A percentile compares a stretch with the other conserved stretches of the same genome.
Conservation (phyloP, 2,113 vertebrate genomes). For the Podarcis cretensis region DNA sequence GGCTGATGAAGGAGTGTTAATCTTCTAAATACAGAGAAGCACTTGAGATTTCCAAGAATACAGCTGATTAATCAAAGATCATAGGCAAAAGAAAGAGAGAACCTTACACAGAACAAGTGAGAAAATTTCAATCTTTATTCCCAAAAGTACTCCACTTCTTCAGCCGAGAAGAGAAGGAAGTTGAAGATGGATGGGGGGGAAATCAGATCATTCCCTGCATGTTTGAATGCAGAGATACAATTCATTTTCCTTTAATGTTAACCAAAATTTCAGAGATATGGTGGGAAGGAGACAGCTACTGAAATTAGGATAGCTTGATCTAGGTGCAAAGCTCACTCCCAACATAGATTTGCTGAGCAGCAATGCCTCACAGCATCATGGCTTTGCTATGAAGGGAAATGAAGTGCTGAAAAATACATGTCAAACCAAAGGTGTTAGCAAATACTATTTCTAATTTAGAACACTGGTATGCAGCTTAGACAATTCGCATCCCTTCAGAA, state of each 20-base stretch:
- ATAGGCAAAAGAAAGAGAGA: conserved; percentile 1
- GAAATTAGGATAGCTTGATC: neutral
- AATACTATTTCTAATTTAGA: neutral
- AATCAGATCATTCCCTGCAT: neutral
- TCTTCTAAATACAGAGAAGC: conserved; percentile 47
- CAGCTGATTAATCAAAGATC: conserved; percentile 37
- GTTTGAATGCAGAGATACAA: neutral
- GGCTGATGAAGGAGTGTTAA: neutral
- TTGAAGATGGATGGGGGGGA: neutral
- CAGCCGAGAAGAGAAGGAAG: neutral
- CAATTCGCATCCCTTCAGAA: neutral
- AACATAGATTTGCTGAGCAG: neutral
- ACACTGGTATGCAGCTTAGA: neutral
- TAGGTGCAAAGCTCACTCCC: neutral
- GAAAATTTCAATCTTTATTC: neutral
- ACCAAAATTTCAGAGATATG: too few relatives aligned
- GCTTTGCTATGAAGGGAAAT: neutral
- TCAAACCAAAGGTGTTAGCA: neutral
- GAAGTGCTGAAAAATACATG: neutral
- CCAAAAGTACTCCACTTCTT: neutral
- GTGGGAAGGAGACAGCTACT: too few relatives aligned
- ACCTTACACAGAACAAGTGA: neutral
- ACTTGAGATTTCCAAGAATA: conserved; percentile 47
- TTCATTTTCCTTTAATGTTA: neutral
- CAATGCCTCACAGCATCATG: neutral